Percentiles rank a stretch among this genome's conserved stretches.
phyloP scores from a whole-genome alignment of 2,888 invertebrate species.

The Drosophila ezoana region DNA sequence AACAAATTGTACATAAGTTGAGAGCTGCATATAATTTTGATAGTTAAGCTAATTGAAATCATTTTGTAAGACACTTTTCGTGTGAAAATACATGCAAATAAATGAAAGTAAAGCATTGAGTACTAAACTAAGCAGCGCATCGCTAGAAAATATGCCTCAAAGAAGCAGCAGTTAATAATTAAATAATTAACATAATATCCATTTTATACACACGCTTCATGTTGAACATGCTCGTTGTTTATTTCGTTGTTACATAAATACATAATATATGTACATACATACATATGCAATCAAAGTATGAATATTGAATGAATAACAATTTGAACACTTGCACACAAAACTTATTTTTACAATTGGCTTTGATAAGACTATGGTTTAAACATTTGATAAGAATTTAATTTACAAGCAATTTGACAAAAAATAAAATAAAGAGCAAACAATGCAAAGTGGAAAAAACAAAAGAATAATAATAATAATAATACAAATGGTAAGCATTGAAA shows the following conservation, averaged over 20 bases:
- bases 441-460: conserved; percentile 18
- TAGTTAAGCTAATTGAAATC: conserved; percentile 65
- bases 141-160: conserved; percentile 49
- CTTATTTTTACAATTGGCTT: conserved; percentile 61
- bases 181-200: conserved; percentile 51
- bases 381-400: conserved; percentile 64
- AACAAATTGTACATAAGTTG: conserved; percentile 67
- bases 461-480: conserved; percentile 37
- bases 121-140: conserved; percentile 44
- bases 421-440: conserved; percentile 21
- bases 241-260: conserved; percentile 64
- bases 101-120: conserved; percentile 27
- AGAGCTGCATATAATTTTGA: conserved; percentile 63
- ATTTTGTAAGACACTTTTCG: conserved; percentile 58
- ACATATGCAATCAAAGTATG: conserved; percentile 50
- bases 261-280: conserved; percentile 39
- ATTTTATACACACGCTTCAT: conserved; percentile 73
- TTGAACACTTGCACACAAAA: conserved; percentile 55
- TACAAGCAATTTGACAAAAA: conserved; percentile 57
- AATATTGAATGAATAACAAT: conserved; percentile 26
- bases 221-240: conserved; percentile 71
- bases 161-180: conserved; percentile 43
- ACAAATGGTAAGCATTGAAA: conserved; percentile 55
- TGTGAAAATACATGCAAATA: conserved; percentile 16
- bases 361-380: conserved; percentile 45